Evolutionary conservation across 2,888 invertebrate genomes (phyloP).

Genomic region (Bombylius discolor): DNA sequence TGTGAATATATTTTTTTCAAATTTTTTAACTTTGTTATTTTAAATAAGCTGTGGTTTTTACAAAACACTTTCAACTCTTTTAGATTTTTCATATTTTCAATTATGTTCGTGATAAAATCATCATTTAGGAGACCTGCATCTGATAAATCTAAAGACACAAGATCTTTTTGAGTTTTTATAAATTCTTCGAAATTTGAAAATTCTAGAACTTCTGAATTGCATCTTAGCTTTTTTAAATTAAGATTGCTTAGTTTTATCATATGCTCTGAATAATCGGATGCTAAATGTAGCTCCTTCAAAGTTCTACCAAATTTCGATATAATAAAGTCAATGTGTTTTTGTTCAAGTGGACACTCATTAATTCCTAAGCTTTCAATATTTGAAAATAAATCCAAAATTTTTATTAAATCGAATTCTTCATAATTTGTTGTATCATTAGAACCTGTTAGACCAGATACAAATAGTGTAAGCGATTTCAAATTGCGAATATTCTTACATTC

Average conservation of each 20-base stretch:
- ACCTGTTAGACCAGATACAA: too few relatives aligned
- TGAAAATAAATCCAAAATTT: too few relatives aligned
- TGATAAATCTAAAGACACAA: not conserved
- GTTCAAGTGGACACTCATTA: too few relatives aligned
- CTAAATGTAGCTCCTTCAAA: not conserved
- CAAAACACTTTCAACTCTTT: too few relatives aligned
- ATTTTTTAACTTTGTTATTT: not conserved
- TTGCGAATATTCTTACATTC: too few relatives aligned
- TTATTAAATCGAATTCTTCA: too few relatives aligned
- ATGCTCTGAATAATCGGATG: not conserved
- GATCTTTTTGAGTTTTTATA: not conserved
- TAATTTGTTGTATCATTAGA: too few relatives aligned
- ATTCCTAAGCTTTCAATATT: too few relatives aligned
- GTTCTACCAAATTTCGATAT: not conserved
- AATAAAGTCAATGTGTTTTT: not conserved
- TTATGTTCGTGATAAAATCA: not conserved
- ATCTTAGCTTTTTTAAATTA: not conserved
- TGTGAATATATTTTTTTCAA: not conserved
- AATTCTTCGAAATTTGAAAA: not conserved
- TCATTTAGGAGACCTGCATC: not conserved
- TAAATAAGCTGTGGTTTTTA: not conserved
- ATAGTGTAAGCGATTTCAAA: too few relatives aligned
- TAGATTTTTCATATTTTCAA: too few relatives aligned
- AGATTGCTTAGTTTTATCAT: not conserved
- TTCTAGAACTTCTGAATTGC: not conserved